These are phyloP conservation scores for Platycheirus albimanus DNA, from an alignment of 2,888 invertebrate genomes.

Conservation along the genomic window DNA sequence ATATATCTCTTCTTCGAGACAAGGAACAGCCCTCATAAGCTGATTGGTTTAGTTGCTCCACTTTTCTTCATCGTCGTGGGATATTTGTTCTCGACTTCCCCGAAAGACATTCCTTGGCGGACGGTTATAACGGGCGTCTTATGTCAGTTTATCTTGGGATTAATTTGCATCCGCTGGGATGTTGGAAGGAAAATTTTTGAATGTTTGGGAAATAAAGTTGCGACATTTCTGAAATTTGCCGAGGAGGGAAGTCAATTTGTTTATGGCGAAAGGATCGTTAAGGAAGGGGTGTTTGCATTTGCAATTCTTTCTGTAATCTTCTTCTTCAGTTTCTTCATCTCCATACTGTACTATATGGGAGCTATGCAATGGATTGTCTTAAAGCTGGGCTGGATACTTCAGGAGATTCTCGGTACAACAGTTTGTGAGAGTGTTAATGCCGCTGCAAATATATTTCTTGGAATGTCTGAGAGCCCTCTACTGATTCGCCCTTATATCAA, in stretches of 20 bases:
- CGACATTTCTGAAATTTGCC: constrained; percentile 91
- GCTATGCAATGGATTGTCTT: constrained; percentile 93
- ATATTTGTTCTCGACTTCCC: constrained; percentile 86
- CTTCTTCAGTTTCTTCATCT: constrained; percentile 96
- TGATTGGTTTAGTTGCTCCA: constrained; percentile 88
- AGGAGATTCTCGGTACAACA: constrained; percentile 90
- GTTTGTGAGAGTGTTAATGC: constrained; percentile 97
- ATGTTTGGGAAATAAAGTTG: constrained; percentile 86
- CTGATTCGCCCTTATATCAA: constrained; percentile 93
- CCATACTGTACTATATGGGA: constrained; percentile 94
- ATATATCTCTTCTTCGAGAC: constrained; percentile 88
- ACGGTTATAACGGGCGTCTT: constrained; percentile 91
- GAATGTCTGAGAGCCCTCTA: constrained; percentile 95
- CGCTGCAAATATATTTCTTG: constrained; percentile 96
- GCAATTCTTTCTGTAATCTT: constrained; percentile 95
- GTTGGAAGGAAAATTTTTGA: constrained; percentile 87
- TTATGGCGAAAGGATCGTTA: constrained; percentile 88
- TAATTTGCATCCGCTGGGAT: constrained; percentile 93
- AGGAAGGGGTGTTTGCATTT: constrained; percentile 90
- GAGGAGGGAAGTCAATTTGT: constrained; percentile 92
- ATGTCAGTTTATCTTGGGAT: constrained; percentile 92
- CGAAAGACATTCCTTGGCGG: constrained; percentile 88
- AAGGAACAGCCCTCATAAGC: constrained; percentile 84
- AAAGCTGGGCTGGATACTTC: constrained; percentile 91
- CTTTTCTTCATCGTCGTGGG: constrained; percentile 85